A percentile compares a stretch with the other conserved stretches of the same genome.
These are phyloP conservation scores for Holacanthella duospinosa DNA, from an alignment of 2,888 invertebrate genomes.

Conservation along the genomic window DNA sequence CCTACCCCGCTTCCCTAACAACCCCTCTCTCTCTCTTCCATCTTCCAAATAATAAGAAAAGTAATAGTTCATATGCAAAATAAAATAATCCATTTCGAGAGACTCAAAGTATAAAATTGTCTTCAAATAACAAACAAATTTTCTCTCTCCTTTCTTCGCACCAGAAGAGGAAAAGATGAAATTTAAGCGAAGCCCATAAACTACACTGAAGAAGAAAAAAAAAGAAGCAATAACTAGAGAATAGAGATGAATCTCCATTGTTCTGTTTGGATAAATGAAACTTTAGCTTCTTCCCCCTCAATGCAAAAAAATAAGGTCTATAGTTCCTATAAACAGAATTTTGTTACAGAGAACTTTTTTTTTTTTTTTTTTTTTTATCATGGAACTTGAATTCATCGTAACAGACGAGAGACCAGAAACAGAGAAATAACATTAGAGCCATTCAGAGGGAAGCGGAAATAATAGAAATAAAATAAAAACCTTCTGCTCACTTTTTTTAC, in stretches of 20 bases:
- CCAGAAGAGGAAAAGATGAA: neutral
- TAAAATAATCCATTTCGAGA: neutral
- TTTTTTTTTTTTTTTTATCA: no score
- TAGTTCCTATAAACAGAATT: neutral
- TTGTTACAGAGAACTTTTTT: conserved; percentile 1
- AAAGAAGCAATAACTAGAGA: neutral
- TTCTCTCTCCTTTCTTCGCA: neutral
- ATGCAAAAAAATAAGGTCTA: neutral
- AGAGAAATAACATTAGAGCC: neutral
- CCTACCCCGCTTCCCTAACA: neutral
- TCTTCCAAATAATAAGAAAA: no score
- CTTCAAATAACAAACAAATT: neutral
- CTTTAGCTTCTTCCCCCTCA: neutral
- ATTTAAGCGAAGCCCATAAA: conserved; percentile 1
- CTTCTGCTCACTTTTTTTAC: neutral
- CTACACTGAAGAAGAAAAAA: no score
- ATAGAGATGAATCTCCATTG: neutral
- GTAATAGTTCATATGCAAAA: no score
- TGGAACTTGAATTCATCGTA: no score
- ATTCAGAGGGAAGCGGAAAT: neutral
- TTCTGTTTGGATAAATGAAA: neutral
- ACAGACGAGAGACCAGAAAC: neutral
- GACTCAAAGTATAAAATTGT: neutral
- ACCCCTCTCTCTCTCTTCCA: neutral
- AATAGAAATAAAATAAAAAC: conserved; percentile 1